A percentile compares a stretch with the other conserved stretches of the same genome.
These are phyloP conservation scores for Andrena bucephala DNA, from an alignment of 2,888 invertebrate species.

Conservation along the genomic window DNA sequence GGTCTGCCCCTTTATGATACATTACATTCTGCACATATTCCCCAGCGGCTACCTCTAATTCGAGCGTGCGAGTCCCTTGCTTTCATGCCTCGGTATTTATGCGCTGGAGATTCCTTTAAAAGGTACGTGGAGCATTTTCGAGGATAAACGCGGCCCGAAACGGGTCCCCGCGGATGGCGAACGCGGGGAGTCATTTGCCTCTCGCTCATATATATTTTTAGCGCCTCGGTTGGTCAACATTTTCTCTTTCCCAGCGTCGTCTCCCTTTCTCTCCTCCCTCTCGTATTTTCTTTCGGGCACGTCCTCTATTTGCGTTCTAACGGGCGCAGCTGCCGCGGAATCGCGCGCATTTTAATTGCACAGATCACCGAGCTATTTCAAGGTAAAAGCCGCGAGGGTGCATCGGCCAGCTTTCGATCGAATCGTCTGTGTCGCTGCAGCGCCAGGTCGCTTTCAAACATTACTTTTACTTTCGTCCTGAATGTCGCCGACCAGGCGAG, in stretches of 20 bases:
- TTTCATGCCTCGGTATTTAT: conserved; percentile 49
- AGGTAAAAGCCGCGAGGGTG: conserved; percentile 61
- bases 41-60: conserved; percentile 34
- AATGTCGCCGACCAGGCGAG: not conserved
- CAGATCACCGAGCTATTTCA: conserved; percentile 73
- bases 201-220: conserved; percentile 76
- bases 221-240: conserved; percentile 76
- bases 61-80: conserved; percentile 1
- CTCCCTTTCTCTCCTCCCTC: conserved; percentile 20
- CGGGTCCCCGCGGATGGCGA: conserved; percentile 13
- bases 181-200: conserved; percentile 72
- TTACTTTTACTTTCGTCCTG: not conserved
- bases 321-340: conserved; percentile 67
- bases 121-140: conserved; percentile 68
- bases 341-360: conserved; percentile 73
- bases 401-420: conserved; percentile 12
- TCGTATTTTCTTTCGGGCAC: conserved; percentile 55
- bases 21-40: not conserved
- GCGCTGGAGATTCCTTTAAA: conserved; percentile 60
- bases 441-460: conserved; percentile 25
- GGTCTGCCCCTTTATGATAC: not conserved
- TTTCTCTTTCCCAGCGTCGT: conserved; percentile 60
- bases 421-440: conserved; percentile 33
- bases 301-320: conserved; percentile 44
- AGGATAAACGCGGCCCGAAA: conserved; percentile 72